Base-by-base conservation (phyloP, 2,888 invertebrate genomes). In the Polydesmus complanatus region DNA sequence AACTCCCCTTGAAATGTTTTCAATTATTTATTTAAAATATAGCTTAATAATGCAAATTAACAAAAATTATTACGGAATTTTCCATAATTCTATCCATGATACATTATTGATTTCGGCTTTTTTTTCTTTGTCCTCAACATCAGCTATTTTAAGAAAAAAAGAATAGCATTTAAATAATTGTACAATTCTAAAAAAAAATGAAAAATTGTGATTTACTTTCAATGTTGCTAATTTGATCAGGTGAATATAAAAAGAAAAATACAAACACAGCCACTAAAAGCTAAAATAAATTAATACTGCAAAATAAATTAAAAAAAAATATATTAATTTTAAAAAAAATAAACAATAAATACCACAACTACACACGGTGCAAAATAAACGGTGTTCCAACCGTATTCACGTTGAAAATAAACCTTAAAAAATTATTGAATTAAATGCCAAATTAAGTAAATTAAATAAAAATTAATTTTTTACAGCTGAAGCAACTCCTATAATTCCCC, bases 401-500 rank as follows among this genome's bases (percentile, higher is more conserved):
- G 68, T 62, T 74, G 73, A 18, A 76, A 64, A 64, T 71, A 73
- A 2, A 74, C 71, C 70, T 70, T 63, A 2, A 61, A 64, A 58
- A 19, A 48, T 1, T 27, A 51, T 22, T 21, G 25, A 8, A 47
- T 2, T 49, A 23, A 5, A 48, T 49, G 3, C n/a, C 14, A 23
- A 3, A 27, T n/a, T 21, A 21, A 3, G 19, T 19, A 3, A 14
- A 2, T n/a, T n/a, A 54, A 14, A 27, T 25, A 2, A 14, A 23
- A 19, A 22, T n/a, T 25, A 2, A 1, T 5, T 21, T 8, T 26
- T 70, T 65, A 72, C 75, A 1, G 76, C 75, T 8, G 76, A 62
- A 26, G 70, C 70, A 2, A 76, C 74, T 25, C 76, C 76, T 14
- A 72, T 64, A 27, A 76, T 71, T 26, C 77, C 76, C 23, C 77